Percentiles rank a stretch among this genome's conserved stretches.
Evolutionary conservation across 2,113 vertebrate genomes (phyloP).

Genomic region (Otocyon megalotis): DNA sequence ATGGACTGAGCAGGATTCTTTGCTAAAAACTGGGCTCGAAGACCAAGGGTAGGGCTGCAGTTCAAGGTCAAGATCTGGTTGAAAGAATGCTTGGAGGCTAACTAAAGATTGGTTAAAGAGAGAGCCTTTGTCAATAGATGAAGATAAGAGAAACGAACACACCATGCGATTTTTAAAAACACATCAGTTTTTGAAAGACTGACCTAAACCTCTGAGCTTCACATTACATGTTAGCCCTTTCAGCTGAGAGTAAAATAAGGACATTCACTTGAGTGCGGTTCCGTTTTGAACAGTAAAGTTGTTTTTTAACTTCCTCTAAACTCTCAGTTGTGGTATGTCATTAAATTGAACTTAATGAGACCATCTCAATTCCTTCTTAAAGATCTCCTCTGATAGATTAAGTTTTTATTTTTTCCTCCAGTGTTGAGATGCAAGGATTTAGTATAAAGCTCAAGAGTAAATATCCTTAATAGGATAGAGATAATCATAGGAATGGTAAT

Average conservation of each 20-base stretch:
- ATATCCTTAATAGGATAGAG: constrained; percentile 36
- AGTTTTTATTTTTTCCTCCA: not conserved
- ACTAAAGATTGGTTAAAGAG: not conserved
- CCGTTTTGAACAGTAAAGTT: not conserved
- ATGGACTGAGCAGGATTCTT: not conserved
- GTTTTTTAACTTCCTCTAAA: constrained; percentile 48
- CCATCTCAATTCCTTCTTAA: not conserved
- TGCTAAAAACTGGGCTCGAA: not conserved
- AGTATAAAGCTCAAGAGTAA: constrained; percentile 54
- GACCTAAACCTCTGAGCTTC: not conserved
- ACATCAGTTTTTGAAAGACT: constrained; percentile 18
- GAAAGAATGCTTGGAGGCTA: not conserved
- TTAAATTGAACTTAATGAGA: constrained; percentile 26
- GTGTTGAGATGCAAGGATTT: constrained; percentile 52
- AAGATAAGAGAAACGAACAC: not conserved
- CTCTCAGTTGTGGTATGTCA: not conserved
- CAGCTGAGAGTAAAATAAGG: not conserved
- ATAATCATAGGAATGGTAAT: constrained; percentile 34
- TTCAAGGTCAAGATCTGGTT: not conserved
- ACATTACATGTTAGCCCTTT: not conserved
- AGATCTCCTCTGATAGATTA: constrained; percentile 50
- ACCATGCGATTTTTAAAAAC: not conserved
- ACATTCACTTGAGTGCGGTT: not conserved
- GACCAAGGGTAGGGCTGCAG: not conserved
- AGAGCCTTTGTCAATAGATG: not conserved